Conservation (phyloP, 2,113 vertebrate genomes). For the Aix galericulata region DNA sequence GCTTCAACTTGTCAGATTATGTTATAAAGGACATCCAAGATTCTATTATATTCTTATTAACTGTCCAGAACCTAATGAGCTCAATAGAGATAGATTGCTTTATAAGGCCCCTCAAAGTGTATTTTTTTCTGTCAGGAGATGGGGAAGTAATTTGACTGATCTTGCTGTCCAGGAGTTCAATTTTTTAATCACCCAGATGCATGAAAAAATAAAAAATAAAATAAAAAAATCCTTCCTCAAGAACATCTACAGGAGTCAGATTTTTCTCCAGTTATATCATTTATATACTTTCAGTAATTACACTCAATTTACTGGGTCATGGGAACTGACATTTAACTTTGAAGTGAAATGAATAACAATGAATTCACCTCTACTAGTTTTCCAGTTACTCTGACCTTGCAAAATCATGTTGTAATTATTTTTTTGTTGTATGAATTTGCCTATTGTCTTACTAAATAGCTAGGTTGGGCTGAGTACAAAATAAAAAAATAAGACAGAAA, state of each 20-base stretch:
- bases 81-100: conserved; percentile 73
- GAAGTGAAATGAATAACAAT: conserved; percentile 76
- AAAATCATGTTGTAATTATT: not conserved
- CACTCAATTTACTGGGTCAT: conserved; percentile 77
- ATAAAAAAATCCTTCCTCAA: not conserved
- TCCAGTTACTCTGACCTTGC: conserved; percentile 62
- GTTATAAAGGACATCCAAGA: conserved; percentile 70
- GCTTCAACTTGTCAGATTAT: conserved; percentile 72
- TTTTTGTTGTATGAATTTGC: conserved; percentile 12
- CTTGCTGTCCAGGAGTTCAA: conserved; percentile 51
- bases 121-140: conserved; percentile 66
- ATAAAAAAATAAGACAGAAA: not conserved
- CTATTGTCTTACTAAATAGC: not conserved
- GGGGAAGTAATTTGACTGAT: conserved; percentile 59
- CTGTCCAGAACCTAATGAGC: conserved; percentile 69
- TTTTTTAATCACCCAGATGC: conserved; percentile 67
- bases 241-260: conserved; percentile 58
- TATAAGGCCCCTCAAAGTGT: conserved; percentile 60
- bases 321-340: conserved; percentile 74
- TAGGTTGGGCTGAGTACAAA: not conserved
- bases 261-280: conserved; percentile 63
- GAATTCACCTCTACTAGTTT: conserved; percentile 68
- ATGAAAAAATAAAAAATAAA: not conserved
- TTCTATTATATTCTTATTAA: conserved; percentile 74
- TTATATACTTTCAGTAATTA: conserved; percentile 77